These are phyloP conservation scores for Cepaea hortensis DNA, from an alignment of 2,888 invertebrate genomes.

Conservation along the genomic window DNA sequence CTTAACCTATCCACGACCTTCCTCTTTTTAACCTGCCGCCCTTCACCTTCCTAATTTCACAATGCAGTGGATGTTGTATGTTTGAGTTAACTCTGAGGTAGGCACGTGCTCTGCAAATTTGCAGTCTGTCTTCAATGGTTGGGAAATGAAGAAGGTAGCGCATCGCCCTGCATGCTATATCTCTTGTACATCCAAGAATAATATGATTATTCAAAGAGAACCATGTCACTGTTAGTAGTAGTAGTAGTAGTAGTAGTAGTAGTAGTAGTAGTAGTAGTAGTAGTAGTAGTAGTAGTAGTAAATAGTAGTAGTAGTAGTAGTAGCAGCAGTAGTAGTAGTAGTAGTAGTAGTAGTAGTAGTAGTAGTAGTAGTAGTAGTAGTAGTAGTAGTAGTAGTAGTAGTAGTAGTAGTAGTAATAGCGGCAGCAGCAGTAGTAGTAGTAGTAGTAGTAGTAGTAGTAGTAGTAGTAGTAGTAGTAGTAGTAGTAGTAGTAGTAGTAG, in stretches of 20 bases:
- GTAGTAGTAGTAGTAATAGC: slow-evolving; percentile 26
- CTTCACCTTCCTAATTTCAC: no score
- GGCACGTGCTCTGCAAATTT: no score
- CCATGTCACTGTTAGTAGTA: slow-evolving; percentile 85
- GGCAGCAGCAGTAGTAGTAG: not conserved
- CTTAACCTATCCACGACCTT: no score
- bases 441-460: slow-evolving; percentile 84
- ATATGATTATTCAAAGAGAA: no score
- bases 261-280: slow-evolving; percentile 12
- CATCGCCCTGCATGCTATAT: no score
- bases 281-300: slow-evolving; percentile 19
- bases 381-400: slow-evolving; percentile 28
- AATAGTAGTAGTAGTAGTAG: slow-evolving; percentile 2
- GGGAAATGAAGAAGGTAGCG: no score
- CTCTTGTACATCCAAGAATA: no score
- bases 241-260: slow-evolving; percentile 78
- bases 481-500: slow-evolving; percentile 9
- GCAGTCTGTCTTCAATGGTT: no score
- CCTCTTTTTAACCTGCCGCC: no score
- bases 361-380: slow-evolving; percentile 30
- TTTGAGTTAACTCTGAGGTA: no score
- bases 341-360: slow-evolving; percentile 32
- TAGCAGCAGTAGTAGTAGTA: slow-evolving; percentile 79
- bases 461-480: slow-evolving; percentile 14
- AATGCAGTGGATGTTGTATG: no score